Evolutionary conservation across 2,113 vertebrate species (phyloP).

Genomic region (Cichladusa arquata): DNA sequence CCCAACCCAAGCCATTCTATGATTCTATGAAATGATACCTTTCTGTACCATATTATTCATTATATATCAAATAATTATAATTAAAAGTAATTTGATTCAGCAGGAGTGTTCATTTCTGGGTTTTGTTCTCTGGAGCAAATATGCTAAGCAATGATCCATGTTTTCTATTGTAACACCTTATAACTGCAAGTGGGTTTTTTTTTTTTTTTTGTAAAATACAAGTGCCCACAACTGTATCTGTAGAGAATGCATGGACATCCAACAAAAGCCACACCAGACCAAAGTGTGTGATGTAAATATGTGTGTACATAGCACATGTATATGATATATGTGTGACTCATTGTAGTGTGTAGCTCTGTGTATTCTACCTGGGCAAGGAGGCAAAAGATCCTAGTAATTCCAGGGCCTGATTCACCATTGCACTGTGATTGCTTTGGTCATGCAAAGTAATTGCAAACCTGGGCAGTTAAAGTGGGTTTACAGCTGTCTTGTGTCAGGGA

Average conservation of each 20-base stretch:
- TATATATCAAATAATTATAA: background rate
- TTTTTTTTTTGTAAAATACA: background rate
- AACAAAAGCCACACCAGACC: background rate
- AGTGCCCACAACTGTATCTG: background rate
- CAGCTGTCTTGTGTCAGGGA: background rate
- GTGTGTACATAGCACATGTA: background rate
- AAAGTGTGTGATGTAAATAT: background rate
- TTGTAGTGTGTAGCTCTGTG: background rate
- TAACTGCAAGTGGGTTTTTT: background rate
- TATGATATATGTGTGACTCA: background rate
- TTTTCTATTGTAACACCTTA: background rate
- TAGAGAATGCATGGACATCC: background rate
- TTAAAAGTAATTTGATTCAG: background rate
- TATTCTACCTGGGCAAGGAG: background rate
- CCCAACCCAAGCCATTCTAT: background rate
- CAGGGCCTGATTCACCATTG: background rate
- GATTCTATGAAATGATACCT: background rate
- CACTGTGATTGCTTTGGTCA: background rate
- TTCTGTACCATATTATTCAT: background rate
- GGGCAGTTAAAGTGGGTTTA: slow-evolving; percentile 2
- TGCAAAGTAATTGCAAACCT: background rate
- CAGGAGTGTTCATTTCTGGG: background rate
- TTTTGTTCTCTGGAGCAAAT: background rate
- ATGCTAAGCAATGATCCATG: background rate
- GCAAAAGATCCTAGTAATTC: background rate